Conservation (phyloP, 2,113 vertebrate species). For the Phalacrocorax carbo region DNA sequence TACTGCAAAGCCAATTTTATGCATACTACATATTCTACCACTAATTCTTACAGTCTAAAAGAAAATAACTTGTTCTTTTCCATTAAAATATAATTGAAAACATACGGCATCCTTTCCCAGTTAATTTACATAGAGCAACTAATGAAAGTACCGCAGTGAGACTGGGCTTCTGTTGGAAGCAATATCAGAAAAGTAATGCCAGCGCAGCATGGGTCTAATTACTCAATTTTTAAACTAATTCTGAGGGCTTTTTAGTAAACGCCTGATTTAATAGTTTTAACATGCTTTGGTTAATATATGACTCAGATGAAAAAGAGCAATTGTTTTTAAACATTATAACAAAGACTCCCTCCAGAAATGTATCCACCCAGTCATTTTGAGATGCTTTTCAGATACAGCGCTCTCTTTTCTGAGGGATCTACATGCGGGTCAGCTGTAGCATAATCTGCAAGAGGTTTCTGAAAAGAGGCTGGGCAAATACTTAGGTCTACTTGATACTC, state of each 20-base stretch:
- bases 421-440: background rate
- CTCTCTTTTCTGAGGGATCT: background rate
- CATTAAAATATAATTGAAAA: constrained; percentile 69
- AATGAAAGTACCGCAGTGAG: constrained; percentile 54
- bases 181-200: constrained; percentile 51
- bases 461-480: background rate
- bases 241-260: constrained; percentile 57
- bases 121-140: constrained; percentile 54
- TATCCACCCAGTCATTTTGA: background rate
- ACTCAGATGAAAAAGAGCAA: constrained; percentile 30
- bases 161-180: constrained; percentile 14
- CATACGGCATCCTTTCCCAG: constrained; percentile 33
- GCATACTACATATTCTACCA: background rate
- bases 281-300: constrained; percentile 45
- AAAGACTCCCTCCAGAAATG: background rate
- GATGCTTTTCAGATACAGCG: background rate
- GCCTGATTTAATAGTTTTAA: constrained; percentile 44
- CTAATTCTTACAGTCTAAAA: background rate
- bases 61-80: constrained; percentile 33
- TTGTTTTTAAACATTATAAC: constrained; percentile 25
- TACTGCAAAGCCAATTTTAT: constrained; percentile 24
- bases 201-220: constrained; percentile 68
- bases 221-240: constrained; percentile 75
- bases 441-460: background rate
- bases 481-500: rapidly evolving